Base-by-base conservation (phyloP, 2,797 vertebrate species). In the Phaenicophaeus curvirostris region DNA sequence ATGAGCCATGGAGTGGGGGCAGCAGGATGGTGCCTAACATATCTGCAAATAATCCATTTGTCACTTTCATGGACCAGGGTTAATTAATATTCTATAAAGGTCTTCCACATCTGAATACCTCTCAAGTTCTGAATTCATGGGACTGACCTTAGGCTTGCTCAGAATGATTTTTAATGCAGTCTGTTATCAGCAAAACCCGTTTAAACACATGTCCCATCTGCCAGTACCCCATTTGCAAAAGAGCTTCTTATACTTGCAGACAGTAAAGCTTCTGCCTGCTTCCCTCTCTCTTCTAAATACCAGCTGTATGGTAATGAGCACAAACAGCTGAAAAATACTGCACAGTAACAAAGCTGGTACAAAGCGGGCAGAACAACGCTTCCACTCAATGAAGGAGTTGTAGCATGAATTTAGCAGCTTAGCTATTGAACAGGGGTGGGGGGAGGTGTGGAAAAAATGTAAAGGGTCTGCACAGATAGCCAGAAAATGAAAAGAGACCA, bases 241-340 rank as follows among this genome's bases (percentile, higher is more conserved):
- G 96, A 98, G 97, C 97, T 98, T 96, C 98, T 98, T 98, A 97
- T 98, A 97, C 96, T 97, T 97, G 96, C 97, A 98, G 97, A 98
- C 97, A 97, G 97, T 93, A 96, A 97, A 97, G 98, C 98, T 98
- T 97, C 97, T 98, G 98, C 98, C 96, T 97, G 98, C 98, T 98
- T 97, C 97, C 96, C 96, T 98, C 98, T 98, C 98, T 87, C 98
- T 96, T 98, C 98, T 98, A 98, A 98, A 98, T 97, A 98, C 98
- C 99, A 99, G 99, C 99, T 99, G 99, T 99, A 99, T 99, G 99
- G 97, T 98, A 99, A 99, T 99, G 98, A 98, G 99, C 95, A 96
- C 92, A 92, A 98, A 98, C 98, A 98, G 98, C 98, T 97, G 98
- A 98, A 98, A 98, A 98, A 98, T 97, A 98, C 98, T 97, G 98